A percentile compares a stretch with the other conserved stretches of the same genome.
Conservation (phyloP, 2,797 vertebrate species). For the Lemur catta region DNA sequence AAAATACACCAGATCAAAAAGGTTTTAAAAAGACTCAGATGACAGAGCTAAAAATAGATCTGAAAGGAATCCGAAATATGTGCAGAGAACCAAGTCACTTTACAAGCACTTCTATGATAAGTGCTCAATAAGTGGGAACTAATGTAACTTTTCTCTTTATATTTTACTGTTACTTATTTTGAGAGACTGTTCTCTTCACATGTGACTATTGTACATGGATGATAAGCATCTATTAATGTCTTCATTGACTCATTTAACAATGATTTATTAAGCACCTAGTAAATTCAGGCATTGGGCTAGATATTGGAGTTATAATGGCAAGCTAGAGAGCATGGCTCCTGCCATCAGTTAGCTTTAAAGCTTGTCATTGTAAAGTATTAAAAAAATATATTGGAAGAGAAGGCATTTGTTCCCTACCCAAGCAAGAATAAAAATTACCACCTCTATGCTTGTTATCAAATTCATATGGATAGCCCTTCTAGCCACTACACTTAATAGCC, state of each 20-base stretch:
- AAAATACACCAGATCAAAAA: constrained; percentile 20
- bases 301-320: neutral
- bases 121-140: neutral
- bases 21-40: neutral
- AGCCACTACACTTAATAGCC: neutral
- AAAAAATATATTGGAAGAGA: neutral
- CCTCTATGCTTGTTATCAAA: neutral
- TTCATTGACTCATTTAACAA: constrained; percentile 10
- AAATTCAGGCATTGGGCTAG: neutral
- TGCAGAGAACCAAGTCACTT: neutral
- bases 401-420: neutral
- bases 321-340: neutral
- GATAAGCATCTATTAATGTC: neutral
- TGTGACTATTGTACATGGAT: neutral
- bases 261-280: constrained; percentile 8
- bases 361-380: neutral
- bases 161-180: neutral
- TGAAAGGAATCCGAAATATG: neutral
- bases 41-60: constrained; percentile 17
- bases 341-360: neutral
- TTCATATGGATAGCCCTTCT: neutral
- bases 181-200: neutral
- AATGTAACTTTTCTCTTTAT: neutral
- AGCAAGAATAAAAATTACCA: neutral
- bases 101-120: neutral